A percentile compares a stretch with the other conserved stretches of the same genome.
Evolutionary conservation across 2,113 vertebrate genomes (phyloP).

Genomic region (Micromys minutus): DNA sequence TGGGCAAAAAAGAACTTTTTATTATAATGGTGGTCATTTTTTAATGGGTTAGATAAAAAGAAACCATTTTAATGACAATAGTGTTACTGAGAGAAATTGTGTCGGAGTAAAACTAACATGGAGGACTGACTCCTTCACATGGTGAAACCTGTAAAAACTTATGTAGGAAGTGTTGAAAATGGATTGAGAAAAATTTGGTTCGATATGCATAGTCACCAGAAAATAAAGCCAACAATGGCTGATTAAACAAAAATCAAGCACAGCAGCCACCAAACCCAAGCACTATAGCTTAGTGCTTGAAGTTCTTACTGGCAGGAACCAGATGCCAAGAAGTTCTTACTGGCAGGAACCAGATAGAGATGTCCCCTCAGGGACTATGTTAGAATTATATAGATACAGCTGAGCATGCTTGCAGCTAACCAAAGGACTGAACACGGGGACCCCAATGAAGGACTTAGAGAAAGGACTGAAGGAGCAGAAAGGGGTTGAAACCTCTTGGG

Average conservation of each 20-base stretch:
- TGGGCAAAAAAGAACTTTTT: constrained; percentile 11
- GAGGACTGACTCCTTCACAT: background rate
- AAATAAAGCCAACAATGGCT: constrained; percentile 28
- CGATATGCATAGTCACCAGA: background rate
- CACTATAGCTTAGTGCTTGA: too few relatives aligned
- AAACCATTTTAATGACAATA: background rate
- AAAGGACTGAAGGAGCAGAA: too few relatives aligned
- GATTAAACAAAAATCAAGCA: constrained; percentile 39
- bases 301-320: too few relatives aligned
- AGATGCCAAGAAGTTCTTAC: too few relatives aligned
- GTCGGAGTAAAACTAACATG: background rate
- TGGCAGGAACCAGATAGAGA: too few relatives aligned
- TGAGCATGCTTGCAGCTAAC: too few relatives aligned
- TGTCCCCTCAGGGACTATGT: too few relatives aligned
- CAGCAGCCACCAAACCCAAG: too few relatives aligned
- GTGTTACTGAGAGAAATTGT: background rate
- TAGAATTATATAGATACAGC: too few relatives aligned
- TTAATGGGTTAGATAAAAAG: background rate
- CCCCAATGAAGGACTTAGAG: too few relatives aligned
- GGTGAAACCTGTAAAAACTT: background rate
- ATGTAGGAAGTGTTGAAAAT: constrained; percentile 41
- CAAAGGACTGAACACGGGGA: too few relatives aligned
- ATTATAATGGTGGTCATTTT: background rate
- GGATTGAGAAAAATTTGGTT: constrained; percentile 11
- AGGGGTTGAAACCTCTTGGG: too few relatives aligned